Evolutionary conservation across 2,113 vertebrate species (phyloP).

Genomic region (Nyctereutes procyonoides): DNA sequence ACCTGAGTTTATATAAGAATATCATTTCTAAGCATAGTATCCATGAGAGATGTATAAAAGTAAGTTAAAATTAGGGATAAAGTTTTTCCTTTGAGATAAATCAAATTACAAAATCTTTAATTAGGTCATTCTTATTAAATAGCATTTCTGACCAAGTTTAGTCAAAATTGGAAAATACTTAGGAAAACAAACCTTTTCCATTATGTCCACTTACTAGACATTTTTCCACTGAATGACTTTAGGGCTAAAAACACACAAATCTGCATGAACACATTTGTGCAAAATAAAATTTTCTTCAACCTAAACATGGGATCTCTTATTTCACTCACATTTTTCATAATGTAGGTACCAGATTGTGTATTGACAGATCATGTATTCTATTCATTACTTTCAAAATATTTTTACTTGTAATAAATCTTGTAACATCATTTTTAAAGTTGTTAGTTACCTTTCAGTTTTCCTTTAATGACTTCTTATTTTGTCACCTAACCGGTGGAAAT

Average conservation of each 20-base stretch:
- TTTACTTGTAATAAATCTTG: slow-evolving; percentile 14
- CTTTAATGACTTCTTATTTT: slow-evolving; percentile 39
- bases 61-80: slow-evolving; percentile 24
- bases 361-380: slow-evolving; percentile 48
- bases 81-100: slow-evolving; percentile 52
- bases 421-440: slow-evolving; percentile 52
- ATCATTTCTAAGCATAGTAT: not conserved
- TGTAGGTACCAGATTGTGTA: not conserved
- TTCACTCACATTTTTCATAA: slow-evolving; percentile 21
- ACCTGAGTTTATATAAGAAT: not conserved
- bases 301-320: slow-evolving; percentile 7
- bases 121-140: slow-evolving; percentile 40
- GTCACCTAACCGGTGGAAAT: not conserved
- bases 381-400: slow-evolving; percentile 31
- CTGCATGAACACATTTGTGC: slow-evolving; percentile 12
- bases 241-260: slow-evolving; percentile 59
- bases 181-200: not conserved
- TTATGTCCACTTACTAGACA: slow-evolving; percentile 27
- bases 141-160: slow-evolving; percentile 49
- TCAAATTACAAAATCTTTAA: slow-evolving; percentile 14
- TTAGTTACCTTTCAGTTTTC: slow-evolving; percentile 45
- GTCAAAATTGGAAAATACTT: slow-evolving; percentile 35
- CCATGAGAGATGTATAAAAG: not conserved
- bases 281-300: slow-evolving; percentile 49
- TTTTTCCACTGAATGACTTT: slow-evolving; percentile 56